Evolutionary conservation across 2,888 invertebrate species (phyloP).

Genomic region (Leptodirus hochenwartii): DNA sequence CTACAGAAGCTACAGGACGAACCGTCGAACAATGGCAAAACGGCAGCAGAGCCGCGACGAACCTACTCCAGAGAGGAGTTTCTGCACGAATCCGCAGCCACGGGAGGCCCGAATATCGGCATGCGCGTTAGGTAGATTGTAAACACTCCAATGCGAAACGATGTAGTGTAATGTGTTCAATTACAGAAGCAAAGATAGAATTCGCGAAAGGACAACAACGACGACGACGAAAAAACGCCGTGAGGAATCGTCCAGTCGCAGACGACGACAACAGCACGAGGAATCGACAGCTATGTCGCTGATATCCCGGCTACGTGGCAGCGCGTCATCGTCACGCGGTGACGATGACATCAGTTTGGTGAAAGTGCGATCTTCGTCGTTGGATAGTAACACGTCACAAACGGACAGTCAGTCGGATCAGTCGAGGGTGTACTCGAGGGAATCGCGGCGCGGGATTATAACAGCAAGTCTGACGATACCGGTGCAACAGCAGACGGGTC

Average conservation of each 20-base stretch:
- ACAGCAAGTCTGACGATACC: conserved; percentile 71
- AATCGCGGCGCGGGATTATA: conserved; percentile 48
- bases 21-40: too few relatives aligned
- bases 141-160: background rate
- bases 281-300: conserved; percentile 35
- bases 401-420: conserved; percentile 21
- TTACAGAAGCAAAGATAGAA: conserved; percentile 25
- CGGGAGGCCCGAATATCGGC: conserved; percentile 40
- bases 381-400: conserved; percentile 28
- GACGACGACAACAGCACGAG: conserved; percentile 21
- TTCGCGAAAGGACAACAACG: conserved; percentile 25
- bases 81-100: conserved; percentile 52
- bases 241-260: conserved; percentile 29
- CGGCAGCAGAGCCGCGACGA: conserved; percentile 26
- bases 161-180: too few relatives aligned
- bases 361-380: conserved; percentile 24
- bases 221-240: conserved; percentile 33
- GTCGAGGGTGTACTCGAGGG: too few relatives aligned
- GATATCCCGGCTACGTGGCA: conserved; percentile 30
- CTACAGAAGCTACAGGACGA: conserved; percentile 5
- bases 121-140: conserved; percentile 24
- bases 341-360: conserved; percentile 26
- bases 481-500: conserved; percentile 21
- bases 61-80: conserved; percentile 61
- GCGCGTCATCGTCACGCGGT: conserved; percentile 19